phyloP scores from a whole-genome alignment of 2,797 vertebrate species.

The Lates japonicus region DNA sequence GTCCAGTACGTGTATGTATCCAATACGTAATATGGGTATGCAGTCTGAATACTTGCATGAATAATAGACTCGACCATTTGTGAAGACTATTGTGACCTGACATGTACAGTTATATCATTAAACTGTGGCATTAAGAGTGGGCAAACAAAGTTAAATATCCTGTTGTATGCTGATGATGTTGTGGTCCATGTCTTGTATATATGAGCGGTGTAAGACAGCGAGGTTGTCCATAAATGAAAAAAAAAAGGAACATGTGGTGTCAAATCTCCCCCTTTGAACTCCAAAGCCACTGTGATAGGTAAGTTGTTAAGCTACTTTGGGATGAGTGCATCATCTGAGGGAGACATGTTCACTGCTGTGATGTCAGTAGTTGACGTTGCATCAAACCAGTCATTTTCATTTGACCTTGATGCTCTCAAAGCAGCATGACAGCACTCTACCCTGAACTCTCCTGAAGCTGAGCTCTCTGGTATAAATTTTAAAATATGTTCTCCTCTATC shows the following conservation, averaged over 20 bases:
- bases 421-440: slow-evolving; percentile 24
- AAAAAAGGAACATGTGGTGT: too few species aligned
- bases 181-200: neutral
- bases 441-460: slow-evolving; percentile 14
- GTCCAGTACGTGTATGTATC: too few species aligned
- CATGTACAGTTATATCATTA: too few species aligned
- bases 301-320: neutral
- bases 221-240: neutral
- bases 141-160: too few species aligned
- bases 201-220: neutral
- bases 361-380: slow-evolving; percentile 27
- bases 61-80: too few species aligned
- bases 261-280: neutral
- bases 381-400: slow-evolving; percentile 45
- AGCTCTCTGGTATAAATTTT: slow-evolving; percentile 5
- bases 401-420: slow-evolving; percentile 34
- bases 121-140: too few species aligned
- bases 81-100: too few species aligned
- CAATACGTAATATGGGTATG: too few species aligned
- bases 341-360: neutral
- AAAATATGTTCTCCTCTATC: neutral
- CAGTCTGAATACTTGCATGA: too few species aligned
- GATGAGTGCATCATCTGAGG: neutral
- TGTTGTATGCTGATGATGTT: too few species aligned
- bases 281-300: neutral